Evolutionary conservation across 2,888 invertebrate species (phyloP).

Genomic region (Ethmia dodecea): DNA sequence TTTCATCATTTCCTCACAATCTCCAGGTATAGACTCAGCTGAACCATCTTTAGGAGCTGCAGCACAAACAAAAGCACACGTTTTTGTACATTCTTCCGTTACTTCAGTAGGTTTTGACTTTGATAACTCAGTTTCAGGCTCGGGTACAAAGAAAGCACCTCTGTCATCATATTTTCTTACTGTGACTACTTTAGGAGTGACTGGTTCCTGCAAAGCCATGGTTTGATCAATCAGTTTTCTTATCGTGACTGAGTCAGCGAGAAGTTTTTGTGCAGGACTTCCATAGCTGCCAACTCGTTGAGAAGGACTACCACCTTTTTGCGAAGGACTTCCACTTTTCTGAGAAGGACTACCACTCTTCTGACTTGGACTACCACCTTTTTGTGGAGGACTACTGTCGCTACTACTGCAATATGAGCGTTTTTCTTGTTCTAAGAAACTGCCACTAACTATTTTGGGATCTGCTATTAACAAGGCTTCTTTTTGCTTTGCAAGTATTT

Average conservation of each 20-base stretch:
- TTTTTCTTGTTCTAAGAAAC: slow-evolving; percentile 70
- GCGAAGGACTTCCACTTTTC: slow-evolving; percentile 67
- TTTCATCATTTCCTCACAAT: slow-evolving; percentile 79
- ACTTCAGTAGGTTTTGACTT: slow-evolving; percentile 38
- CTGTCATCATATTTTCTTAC: slow-evolving; percentile 68
- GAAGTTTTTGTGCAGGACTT: slow-evolving; percentile 63
- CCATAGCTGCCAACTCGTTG: slow-evolving; percentile 65
- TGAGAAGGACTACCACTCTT: slow-evolving; percentile 48
- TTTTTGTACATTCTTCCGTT: slow-evolving; percentile 60
- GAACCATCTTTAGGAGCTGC: slow-evolving; percentile 69
- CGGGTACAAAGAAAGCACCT: slow-evolving; percentile 69
- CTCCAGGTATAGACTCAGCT: slow-evolving; percentile 76
- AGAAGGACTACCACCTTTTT: slow-evolving; percentile 67
- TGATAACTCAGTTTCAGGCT: slow-evolving; percentile 39
- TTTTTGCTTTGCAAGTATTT: slow-evolving; percentile 90
- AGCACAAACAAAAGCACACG: slow-evolving; percentile 62
- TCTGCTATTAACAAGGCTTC: slow-evolving; percentile 85
- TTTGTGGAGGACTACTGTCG: slow-evolving; percentile 77
- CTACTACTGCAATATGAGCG: slow-evolving; percentile 77
- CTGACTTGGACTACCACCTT: slow-evolving; percentile 62
- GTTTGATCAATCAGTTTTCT: slow-evolving; percentile 70
- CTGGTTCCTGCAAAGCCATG: slow-evolving; percentile 56
- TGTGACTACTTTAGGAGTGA: slow-evolving; percentile 61
- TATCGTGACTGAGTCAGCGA: slow-evolving; percentile 67
- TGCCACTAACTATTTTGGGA: slow-evolving; percentile 65